These are phyloP conservation scores for Watsonalla binaria DNA, from an alignment of 2,888 invertebrate species.

Conservation along the genomic window DNA sequence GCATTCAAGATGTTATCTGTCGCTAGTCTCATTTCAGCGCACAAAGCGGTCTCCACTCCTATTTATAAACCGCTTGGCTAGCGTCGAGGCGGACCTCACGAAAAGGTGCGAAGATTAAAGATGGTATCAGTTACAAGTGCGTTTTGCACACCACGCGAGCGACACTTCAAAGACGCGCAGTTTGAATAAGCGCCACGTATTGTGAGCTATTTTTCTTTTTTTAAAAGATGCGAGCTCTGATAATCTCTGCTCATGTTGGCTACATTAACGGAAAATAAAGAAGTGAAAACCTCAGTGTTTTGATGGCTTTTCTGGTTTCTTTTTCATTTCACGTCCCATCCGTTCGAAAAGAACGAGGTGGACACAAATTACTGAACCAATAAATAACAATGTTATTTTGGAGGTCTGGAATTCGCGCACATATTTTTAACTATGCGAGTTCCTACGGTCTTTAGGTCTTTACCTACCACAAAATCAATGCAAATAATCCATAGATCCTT, in stretches of 20 bases:
- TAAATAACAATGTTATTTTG: no score
- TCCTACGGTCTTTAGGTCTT: no score
- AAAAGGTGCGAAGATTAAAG: conserved; percentile 78
- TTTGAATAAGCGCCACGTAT: conserved; percentile 40
- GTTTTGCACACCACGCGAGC: conserved; percentile 53
- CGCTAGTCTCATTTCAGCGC: conserved; percentile 67
- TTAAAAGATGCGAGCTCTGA: conserved; percentile 15
- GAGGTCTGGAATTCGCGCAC: no score
- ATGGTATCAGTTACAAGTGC: conserved; percentile 68
- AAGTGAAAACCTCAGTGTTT: conserved; percentile 4
- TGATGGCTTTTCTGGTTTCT: background rate
- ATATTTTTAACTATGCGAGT: no score
- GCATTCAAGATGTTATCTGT: conserved; percentile 67
- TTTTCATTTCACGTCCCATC: background rate
- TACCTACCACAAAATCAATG: no score
- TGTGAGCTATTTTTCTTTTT: conserved; percentile 34
- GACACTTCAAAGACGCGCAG: conserved; percentile 44
- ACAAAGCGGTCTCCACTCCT: conserved; percentile 63
- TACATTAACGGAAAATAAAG: conserved; percentile 7
- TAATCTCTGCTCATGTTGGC: conserved; percentile 15
- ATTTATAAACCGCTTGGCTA: conserved; percentile 65
- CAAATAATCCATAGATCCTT: no score
- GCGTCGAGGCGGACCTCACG: conserved; percentile 47
- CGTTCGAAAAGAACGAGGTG: background rate
- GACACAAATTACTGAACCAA: no score